These are phyloP conservation scores for Drosophila hawaiiensis DNA, from an alignment of 2,888 invertebrate species.

Conservation along the genomic window DNA sequence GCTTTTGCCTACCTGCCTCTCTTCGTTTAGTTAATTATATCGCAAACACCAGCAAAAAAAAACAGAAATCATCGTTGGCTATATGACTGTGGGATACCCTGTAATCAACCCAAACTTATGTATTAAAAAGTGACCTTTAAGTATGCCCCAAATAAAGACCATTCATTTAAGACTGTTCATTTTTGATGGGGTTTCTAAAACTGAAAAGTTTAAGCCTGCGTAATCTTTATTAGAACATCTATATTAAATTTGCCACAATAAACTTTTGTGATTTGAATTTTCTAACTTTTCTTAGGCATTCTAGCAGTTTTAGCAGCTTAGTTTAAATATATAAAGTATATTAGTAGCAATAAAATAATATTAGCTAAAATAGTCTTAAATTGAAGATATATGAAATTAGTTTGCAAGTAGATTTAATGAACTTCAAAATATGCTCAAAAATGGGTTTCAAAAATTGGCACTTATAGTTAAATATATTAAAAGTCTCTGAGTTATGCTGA, in stretches of 20 bases:
- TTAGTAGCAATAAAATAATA: neutral
- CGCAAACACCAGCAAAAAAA: slow-evolving; percentile 58
- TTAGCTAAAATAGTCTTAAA: too few species aligned
- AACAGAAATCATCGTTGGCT: neutral
- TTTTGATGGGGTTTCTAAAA: neutral
- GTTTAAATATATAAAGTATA: neutral
- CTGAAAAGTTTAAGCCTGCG: neutral
- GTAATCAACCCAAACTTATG: neutral
- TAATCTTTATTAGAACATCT: neutral
- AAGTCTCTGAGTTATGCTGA: neutral
- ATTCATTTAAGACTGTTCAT: accelerated
- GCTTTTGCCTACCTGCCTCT: slow-evolving; percentile 74
- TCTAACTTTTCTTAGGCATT: too few species aligned
- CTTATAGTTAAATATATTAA: neutral
- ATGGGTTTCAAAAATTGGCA: neutral
- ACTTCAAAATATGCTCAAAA: neutral
- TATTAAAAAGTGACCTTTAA: neutral
- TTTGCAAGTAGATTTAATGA: neutral
- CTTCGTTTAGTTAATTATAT: slow-evolving; percentile 81
- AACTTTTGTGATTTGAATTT: neutral
- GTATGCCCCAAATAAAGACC: neutral
- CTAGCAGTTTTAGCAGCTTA: neutral
- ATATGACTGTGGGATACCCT: neutral
- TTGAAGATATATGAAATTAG: too few species aligned
- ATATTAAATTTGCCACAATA: neutral